phyloP scores from a whole-genome alignment of 2,113 vertebrate species.

The Labeo rohita region DNA sequence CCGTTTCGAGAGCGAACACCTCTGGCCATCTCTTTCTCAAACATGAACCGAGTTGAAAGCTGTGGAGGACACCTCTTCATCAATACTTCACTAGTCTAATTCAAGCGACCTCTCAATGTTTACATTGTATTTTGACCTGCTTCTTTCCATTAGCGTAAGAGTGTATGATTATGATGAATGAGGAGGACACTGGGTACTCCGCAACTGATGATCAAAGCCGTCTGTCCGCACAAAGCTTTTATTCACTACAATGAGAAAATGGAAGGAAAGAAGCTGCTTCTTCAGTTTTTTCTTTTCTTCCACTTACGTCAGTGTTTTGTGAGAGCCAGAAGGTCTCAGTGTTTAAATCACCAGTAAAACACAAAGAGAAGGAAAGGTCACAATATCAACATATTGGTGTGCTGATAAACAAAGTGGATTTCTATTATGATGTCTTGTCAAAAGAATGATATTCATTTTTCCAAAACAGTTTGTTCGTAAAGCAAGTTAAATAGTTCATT shows the following conservation, averaged over 20 bases:
- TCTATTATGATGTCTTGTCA: neutral
- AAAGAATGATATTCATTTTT: neutral
- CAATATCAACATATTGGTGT: neutral
- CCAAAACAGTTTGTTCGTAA: neutral
- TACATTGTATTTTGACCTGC: conserved; percentile 17
- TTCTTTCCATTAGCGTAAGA: conserved; percentile 29
- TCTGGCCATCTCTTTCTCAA: conserved; percentile 48
- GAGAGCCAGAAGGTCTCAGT: neutral
- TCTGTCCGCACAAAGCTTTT: conserved; percentile 1
- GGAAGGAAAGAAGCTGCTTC: conserved; percentile 3
- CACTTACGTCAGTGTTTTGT: conserved; percentile 14
- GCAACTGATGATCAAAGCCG: conserved; percentile 38
- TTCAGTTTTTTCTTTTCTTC: neutral
- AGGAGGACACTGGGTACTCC: neutral
- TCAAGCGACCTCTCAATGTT: conserved; percentile 21
- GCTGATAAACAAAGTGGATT: neutral
- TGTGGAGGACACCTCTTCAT: neutral
- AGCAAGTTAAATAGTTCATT: neutral
- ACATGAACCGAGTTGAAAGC: conserved; percentile 17
- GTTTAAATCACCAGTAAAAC: neutral
- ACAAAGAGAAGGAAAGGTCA: neutral
- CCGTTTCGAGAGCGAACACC: neutral
- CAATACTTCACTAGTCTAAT: conserved; percentile 19
- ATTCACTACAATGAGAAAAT: conserved; percentile 26
- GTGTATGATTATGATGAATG: conserved; percentile 38